These are phyloP conservation scores for Hyles lineata DNA, from an alignment of 2,888 invertebrate species.

Conservation along the genomic window DNA sequence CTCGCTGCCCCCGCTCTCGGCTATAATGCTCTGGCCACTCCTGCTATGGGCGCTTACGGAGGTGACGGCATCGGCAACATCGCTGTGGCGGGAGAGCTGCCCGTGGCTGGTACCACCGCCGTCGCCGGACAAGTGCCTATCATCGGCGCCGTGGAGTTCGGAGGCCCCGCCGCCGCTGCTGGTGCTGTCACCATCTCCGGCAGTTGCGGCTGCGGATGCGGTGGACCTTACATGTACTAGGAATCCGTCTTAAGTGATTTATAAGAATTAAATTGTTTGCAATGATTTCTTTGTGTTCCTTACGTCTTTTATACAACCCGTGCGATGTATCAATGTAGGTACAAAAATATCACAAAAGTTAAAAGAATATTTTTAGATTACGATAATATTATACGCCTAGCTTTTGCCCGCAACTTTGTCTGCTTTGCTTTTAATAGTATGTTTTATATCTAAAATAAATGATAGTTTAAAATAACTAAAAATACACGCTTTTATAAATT, in stretches of 20 bases:
- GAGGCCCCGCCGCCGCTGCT: slow-evolving; percentile 43
- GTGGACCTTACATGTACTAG: slow-evolving; percentile 34
- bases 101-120: slow-evolving; percentile 49
- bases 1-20: background rate
- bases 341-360: too few relatives aligned
- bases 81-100: slow-evolving; percentile 48
- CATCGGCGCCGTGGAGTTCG: slow-evolving; percentile 47
- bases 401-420: too few relatives aligned
- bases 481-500: too few relatives aligned
- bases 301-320: too few relatives aligned
- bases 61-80: slow-evolving; percentile 47
- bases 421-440: too few relatives aligned
- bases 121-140: slow-evolving; percentile 50
- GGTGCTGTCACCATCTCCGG: slow-evolving; percentile 46
- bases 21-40: background rate
- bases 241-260: background rate
- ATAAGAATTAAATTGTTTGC: too few relatives aligned
- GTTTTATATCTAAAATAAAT: too few relatives aligned
- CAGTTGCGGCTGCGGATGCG: slow-evolving; percentile 44
- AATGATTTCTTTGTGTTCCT: too few relatives aligned
- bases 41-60: slow-evolving; percentile 29
- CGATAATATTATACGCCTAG: too few relatives aligned
- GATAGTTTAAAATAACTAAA: too few relatives aligned
- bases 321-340: too few relatives aligned
- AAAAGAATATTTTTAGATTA: too few relatives aligned